Base-by-base conservation (phyloP, 1,140 invertebrate species). In the Cherax destructor region DNA sequence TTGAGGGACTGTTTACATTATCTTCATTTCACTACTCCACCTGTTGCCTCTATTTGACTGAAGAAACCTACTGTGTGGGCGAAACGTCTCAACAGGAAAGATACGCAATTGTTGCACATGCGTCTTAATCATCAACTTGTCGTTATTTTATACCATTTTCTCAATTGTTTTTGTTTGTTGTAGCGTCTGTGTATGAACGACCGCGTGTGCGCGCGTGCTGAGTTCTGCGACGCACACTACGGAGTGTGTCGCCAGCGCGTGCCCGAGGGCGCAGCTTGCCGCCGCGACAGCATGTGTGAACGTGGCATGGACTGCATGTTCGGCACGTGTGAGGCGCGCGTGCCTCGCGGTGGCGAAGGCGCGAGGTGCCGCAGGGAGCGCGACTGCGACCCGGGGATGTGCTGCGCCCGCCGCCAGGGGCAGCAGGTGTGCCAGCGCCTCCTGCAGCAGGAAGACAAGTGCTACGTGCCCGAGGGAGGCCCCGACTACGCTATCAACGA, bases 171-270 rank as follows among this genome's bases (percentile, higher is more conserved):
- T 7, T 86, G 56, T n/a, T 4, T 49, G 49, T 81, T 74, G 10
- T 79, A 89, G 87, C 78, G 69, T 72, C 24, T 89, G 61, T 89
- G 87, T 50, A 74, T n/a, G 59, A 81, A 74, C 72, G 87, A 81
- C 41, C 65, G 79, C 9, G 79, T 83, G 13, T 89, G 87, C 47
- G 30, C 16, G 65, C 56, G 61, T 10, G 13, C 50, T 7, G 47
- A 89, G 79, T 89, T 83, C 80, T 89, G 87, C 52, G 87, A 89
- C 65, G 61, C 6, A 6, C 87, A 89, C 79, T 89, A 83, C 79
- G 87, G 80, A 4, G 80, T 89, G 69, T 89, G 87, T 41, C 47
- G 87, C 11, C 18, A 74, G n/a, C 59, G 30, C 49, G 16, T 83
- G 0, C 3, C 11, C 3, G n/a, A 24, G 7, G 87, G 87, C 1